These are phyloP conservation scores for Genyomyrus donnyi DNA, from an alignment of 2,113 vertebrate species.

Conservation along the genomic window DNA sequence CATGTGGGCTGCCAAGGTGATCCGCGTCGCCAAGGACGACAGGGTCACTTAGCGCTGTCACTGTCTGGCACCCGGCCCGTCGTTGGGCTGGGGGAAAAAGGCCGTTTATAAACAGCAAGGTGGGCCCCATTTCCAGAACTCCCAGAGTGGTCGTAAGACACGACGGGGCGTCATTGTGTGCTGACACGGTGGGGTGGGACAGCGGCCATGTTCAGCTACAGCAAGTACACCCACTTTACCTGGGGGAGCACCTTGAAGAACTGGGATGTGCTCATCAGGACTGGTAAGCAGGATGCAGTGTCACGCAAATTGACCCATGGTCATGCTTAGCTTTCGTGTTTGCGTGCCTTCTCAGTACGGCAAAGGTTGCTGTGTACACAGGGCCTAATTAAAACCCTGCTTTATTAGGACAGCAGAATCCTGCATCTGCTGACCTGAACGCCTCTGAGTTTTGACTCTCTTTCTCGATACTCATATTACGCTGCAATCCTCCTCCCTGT, in stretches of 20 bases:
- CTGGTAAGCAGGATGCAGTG: conserved; percentile 33
- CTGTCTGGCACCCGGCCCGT: conserved; percentile 41
- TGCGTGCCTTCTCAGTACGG: background rate
- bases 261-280: conserved; percentile 26
- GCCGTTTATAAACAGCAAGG: conserved; percentile 38
- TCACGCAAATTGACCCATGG: background rate
- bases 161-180: background rate
- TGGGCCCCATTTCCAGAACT: conserved; percentile 18
- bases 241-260: conserved; percentile 53
- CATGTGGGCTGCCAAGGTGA: background rate
- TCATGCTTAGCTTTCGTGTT: background rate
- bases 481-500: background rate
- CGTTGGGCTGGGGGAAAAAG: conserved; percentile 29
- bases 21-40: background rate
- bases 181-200: background rate
- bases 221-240: conserved; percentile 43
- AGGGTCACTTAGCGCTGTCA: conserved; percentile 9
- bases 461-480: background rate
- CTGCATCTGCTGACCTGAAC: background rate
- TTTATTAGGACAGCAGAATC: background rate
- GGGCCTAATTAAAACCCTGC: background rate
- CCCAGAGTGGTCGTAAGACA: background rate
- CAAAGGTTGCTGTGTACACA: background rate
- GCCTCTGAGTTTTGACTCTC: background rate
- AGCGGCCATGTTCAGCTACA: conserved; percentile 41